Conservation (phyloP, 2,797 vertebrate species). For the Luscinia megarhynchos region DNA sequence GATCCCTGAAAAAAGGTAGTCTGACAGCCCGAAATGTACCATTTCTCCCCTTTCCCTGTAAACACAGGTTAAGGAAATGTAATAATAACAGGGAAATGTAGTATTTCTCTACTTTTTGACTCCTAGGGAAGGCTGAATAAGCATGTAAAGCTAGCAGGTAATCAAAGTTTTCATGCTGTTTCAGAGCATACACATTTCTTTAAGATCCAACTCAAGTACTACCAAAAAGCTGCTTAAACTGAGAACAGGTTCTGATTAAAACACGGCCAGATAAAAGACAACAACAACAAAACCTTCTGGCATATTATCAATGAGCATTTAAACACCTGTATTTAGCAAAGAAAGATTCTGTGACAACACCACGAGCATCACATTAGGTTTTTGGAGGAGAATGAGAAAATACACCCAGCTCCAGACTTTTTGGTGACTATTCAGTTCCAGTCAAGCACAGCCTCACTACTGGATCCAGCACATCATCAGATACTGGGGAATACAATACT, state of each 20-base stretch:
- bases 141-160: neutral
- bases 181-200: neutral
- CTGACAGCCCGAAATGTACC: fast-evolving
- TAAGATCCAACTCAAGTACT: neutral
- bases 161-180: neutral
- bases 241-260: neutral
- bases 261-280: neutral
- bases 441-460: neutral
- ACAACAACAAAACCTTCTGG: no score
- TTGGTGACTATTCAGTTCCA: neutral
- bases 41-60: fast-evolving
- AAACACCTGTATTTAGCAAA: neutral
- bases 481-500: neutral
- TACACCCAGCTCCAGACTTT: neutral
- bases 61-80: neutral
- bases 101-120: neutral
- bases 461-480: neutral
- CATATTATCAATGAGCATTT: neutral
- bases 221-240: neutral
- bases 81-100: neutral
- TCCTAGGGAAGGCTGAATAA: neutral
- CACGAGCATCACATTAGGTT: neutral
- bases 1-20: neutral
- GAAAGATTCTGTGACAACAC: neutral
- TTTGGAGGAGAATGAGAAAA: neutral